These are phyloP conservation scores for Microctenopoma steveboyesi DNA, from an alignment of 2,797 vertebrate genomes.

Conservation along the genomic window DNA sequence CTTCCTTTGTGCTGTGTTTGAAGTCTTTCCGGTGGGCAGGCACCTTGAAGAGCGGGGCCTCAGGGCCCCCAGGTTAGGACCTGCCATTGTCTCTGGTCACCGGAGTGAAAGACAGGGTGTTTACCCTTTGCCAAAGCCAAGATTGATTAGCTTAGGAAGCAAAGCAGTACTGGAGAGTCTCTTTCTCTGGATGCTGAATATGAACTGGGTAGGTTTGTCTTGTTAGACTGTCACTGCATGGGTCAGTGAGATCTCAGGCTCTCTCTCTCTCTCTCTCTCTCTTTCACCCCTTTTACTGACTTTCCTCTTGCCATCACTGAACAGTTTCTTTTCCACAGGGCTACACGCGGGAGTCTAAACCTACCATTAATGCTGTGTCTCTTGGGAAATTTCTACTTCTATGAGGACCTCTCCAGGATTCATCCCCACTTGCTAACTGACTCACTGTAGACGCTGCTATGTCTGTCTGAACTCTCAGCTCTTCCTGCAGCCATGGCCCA, in stretches of 20 bases:
- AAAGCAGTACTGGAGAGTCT: slow-evolving; percentile 46
- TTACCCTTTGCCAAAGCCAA: slow-evolving; percentile 66
- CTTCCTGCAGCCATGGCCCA: slow-evolving; percentile 72
- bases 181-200: slow-evolving; percentile 39
- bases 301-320: slow-evolving; percentile 44
- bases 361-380: slow-evolving; percentile 51
- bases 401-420: slow-evolving; percentile 43
- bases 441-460: slow-evolving; percentile 48
- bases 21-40: slow-evolving; percentile 73
- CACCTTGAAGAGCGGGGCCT: slow-evolving; percentile 63
- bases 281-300: slow-evolving; percentile 41
- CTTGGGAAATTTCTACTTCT: slow-evolving; percentile 17
- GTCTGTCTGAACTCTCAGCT: slow-evolving; percentile 35
- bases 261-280: slow-evolving; percentile 5
- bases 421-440: slow-evolving; percentile 24
- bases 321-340: slow-evolving; percentile 66
- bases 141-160: slow-evolving; percentile 74
- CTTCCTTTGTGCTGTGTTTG: slow-evolving; percentile 77
- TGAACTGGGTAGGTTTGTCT: slow-evolving; percentile 60
- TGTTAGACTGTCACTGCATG: slow-evolving; percentile 51
- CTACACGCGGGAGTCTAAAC: slow-evolving; percentile 41
- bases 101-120: slow-evolving; percentile 67
- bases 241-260: slow-evolving; percentile 63
- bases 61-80: slow-evolving; percentile 67
- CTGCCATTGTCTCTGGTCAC: slow-evolving; percentile 69